phyloP scores from a whole-genome alignment of 2,797 vertebrate species.

The Ataeniobius toweri region DNA sequence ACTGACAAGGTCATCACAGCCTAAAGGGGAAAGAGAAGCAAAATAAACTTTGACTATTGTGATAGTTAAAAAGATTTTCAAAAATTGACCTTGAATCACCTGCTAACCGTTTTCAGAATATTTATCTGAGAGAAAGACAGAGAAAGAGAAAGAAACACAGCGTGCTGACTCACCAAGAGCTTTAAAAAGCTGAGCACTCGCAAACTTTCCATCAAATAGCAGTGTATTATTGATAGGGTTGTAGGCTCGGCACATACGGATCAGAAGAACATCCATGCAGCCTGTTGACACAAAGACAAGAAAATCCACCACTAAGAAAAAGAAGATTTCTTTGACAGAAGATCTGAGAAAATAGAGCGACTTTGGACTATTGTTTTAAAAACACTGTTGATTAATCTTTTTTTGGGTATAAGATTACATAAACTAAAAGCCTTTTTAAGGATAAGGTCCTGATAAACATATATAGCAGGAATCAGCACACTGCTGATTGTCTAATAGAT shows the following conservation, averaged over 20 bases:
- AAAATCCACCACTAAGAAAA: background rate
- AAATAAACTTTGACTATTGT: background rate
- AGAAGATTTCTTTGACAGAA: background rate
- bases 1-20: conserved; percentile 89
- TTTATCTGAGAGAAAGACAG: background rate
- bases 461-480: background rate
- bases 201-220: conserved; percentile 90
- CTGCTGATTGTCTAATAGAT: background rate
- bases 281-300: conserved; percentile 72
- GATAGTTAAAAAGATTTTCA: conserved; percentile 8
- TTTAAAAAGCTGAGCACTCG: conserved; percentile 87
- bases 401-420: background rate
- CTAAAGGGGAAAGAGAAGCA: conserved; percentile 58
- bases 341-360: background rate
- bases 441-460: background rate
- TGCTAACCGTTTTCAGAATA: background rate
- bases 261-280: conserved; percentile 90
- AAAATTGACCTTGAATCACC: background rate
- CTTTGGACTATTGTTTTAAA: background rate
- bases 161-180: conserved; percentile 84
- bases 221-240: conserved; percentile 90
- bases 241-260: conserved; percentile 89
- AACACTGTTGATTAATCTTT: background rate
- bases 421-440: background rate
- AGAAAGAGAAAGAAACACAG: background rate